These are phyloP conservation scores for Herminia tarsipennalis DNA, from an alignment of 2,888 invertebrate genomes.

Conservation along the genomic window DNA sequence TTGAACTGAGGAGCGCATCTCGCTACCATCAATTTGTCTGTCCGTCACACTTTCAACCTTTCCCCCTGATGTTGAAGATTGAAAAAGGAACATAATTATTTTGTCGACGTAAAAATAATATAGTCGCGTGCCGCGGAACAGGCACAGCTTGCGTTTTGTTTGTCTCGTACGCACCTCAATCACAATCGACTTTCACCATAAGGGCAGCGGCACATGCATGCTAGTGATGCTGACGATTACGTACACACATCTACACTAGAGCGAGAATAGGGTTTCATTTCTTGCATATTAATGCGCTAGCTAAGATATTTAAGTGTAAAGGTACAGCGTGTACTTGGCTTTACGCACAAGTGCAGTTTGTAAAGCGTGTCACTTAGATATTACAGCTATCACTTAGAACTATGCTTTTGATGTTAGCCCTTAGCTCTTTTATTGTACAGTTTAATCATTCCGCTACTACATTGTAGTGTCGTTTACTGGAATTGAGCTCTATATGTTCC, in stretches of 20 bases:
- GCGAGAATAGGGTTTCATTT: slow-evolving; percentile 24
- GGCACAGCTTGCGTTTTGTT: slow-evolving; percentile 57
- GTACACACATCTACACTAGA: slow-evolving; percentile 13
- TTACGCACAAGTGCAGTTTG: slow-evolving; percentile 33
- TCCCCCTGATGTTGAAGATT: slow-evolving; percentile 42
- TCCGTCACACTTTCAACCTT: slow-evolving; percentile 49
- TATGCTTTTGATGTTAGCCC: slow-evolving; percentile 31
- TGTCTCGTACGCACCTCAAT: slow-evolving; percentile 66
- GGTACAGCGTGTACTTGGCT: slow-evolving; percentile 9
- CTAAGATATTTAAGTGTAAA: slow-evolving; percentile 18
- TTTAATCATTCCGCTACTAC: slow-evolving; percentile 33
- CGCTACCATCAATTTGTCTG: slow-evolving; percentile 34
- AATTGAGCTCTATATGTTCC: slow-evolving; percentile 20
- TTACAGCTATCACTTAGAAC: slow-evolving; percentile 30
- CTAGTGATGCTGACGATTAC: slow-evolving; percentile 30
- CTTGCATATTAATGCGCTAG: slow-evolving; percentile 13
- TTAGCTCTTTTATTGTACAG: slow-evolving; percentile 32
- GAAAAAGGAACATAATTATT: slow-evolving; percentile 43
- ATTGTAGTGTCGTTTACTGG: slow-evolving; percentile 28
- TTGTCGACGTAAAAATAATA: slow-evolving; percentile 50
- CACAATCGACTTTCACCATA: slow-evolving; percentile 78
- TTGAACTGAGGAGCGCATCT: slow-evolving; percentile 54
- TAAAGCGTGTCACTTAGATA: slow-evolving; percentile 39
- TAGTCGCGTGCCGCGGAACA: slow-evolving; percentile 59
- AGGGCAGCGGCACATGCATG: slow-evolving; percentile 64